phyloP scores from a whole-genome alignment of 2,113 vertebrate species.

The Cyphomyrus plagiostoma region DNA sequence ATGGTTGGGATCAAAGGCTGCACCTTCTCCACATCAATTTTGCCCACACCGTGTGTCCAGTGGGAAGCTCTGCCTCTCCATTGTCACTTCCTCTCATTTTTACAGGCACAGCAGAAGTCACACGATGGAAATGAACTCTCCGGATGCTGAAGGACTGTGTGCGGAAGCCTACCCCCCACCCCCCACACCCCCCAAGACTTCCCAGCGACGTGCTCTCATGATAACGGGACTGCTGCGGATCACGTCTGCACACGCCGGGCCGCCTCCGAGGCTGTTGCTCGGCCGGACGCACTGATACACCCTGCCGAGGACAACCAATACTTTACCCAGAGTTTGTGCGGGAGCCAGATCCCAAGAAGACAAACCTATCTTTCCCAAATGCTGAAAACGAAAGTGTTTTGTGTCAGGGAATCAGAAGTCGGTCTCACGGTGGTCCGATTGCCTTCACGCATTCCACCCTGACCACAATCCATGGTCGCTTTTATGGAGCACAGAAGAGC shows the following conservation, averaged over 20 bases:
- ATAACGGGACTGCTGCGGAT: not conserved
- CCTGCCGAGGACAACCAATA: not conserved
- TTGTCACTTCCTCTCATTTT: slow-evolving; percentile 1
- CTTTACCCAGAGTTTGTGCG: not conserved
- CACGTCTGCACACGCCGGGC: not conserved
- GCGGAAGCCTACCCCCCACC: not conserved
- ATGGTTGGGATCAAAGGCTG: not conserved
- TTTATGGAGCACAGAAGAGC: not conserved
- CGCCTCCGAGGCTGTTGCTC: not conserved
- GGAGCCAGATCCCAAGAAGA: not conserved
- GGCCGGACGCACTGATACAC: not conserved
- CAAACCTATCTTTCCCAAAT: not conserved
- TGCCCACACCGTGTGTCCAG: not conserved
- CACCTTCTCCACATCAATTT: not conserved
- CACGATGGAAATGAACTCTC: not conserved
- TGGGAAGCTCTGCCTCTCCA: not conserved
- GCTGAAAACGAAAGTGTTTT: not conserved
- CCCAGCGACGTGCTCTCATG: not conserved
- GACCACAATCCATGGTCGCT: not conserved
- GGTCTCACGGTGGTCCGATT: not conserved
- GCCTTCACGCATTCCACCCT: not conserved
- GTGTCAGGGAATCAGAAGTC: not conserved
- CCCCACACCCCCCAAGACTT: not conserved
- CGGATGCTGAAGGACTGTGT: not conserved
- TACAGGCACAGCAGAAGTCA: slow-evolving; percentile 1